Evolutionary conservation across 1,140 invertebrate species (phyloP), one percentile per base, ranked within the genome.

Genomic region (Periplaneta americana): DNA sequence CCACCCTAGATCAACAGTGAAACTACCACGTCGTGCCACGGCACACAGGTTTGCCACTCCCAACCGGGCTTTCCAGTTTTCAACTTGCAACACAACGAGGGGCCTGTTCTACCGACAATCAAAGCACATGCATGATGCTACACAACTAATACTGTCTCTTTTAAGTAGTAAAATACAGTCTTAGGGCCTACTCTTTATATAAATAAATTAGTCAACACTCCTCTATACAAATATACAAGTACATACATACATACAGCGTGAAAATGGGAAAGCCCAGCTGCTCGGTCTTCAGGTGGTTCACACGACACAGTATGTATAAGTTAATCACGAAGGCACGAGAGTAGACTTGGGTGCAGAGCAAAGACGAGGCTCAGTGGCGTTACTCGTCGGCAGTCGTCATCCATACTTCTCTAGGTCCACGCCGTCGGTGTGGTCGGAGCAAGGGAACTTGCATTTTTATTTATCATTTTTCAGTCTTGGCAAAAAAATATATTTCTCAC

Each of bases 191-290:
- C 35, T 77, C 31, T 77, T 18, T 77, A 34, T 34, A 77, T 77
- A 77, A 77, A 77, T 77, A 77, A 77, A 77, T 77, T 34, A 77
- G 35, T 33, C n/a, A 31, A 77, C 33, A 77, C 6, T 34, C 35
- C 8, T 34, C 33, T 77, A 77, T 34, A 77, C 48, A 66, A 66
- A 66, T 66, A 15, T 48, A 48, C 39, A 48, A 10, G 22, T 66
- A 66, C 48, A 66, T 77, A 77, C 75, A 77, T 77, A 77, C 75
- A 66, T 28, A 66, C 48, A n/a, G 48, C 22, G n/a, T 28, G 48
- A 28, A 66, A 8, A 66, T n/a, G 22, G 28, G 48, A 66, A 66
- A 66, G 48, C 48, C 48, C 48, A n/a, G 1, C n/a, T n/a, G 48
- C n/a, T 8, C 2, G 28, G 48, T 66, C 48, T 66, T 66, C 48